phyloP scores from a whole-genome alignment of 2,888 invertebrate genomes.

The Hirtodrosophila duncani region DNA sequence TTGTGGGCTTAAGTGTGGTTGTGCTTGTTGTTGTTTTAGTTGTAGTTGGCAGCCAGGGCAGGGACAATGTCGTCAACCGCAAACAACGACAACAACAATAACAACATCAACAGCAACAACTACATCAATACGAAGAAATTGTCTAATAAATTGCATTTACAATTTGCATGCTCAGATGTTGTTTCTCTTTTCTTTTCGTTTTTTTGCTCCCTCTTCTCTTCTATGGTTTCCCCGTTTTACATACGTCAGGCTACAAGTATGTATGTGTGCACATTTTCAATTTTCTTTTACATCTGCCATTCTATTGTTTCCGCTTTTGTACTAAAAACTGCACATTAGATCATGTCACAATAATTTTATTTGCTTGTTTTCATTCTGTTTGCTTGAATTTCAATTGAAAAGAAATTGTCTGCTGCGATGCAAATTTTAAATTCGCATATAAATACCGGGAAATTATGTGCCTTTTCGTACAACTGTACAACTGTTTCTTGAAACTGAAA shows the following conservation, averaged over 20 bases:
- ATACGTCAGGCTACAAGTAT: no score
- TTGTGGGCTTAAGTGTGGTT: slow-evolving; percentile 2
- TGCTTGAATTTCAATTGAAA: background rate
- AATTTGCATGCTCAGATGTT: slow-evolving; percentile 33
- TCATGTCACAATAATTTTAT: slow-evolving; percentile 68
- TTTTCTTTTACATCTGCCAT: slow-evolving; percentile 8
- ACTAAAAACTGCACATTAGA: slow-evolving; percentile 72
- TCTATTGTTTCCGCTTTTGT: slow-evolving; percentile 41
- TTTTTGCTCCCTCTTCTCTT: slow-evolving; percentile 15
- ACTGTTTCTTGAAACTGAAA: no score
- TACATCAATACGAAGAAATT: slow-evolving; percentile 22
- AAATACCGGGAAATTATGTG: no score
- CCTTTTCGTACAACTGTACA: no score
- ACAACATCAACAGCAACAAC: slow-evolving; percentile 3
- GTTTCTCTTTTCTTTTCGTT: slow-evolving; percentile 23
- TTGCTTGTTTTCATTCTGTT: slow-evolving; percentile 23
- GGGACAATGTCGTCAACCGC: slow-evolving; percentile 49
- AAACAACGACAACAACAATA: slow-evolving; percentile 15
- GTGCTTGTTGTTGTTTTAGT: slow-evolving; percentile 17
- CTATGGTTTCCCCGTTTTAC: no score
- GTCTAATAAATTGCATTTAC: slow-evolving; percentile 60
- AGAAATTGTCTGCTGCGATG: background rate
- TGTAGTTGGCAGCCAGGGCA: slow-evolving; percentile 25
- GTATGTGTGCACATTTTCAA: no score
- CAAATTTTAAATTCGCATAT: background rate